Evolutionary conservation across 2,113 vertebrate species (phyloP).

Genomic region (Fregata magnificens): DNA sequence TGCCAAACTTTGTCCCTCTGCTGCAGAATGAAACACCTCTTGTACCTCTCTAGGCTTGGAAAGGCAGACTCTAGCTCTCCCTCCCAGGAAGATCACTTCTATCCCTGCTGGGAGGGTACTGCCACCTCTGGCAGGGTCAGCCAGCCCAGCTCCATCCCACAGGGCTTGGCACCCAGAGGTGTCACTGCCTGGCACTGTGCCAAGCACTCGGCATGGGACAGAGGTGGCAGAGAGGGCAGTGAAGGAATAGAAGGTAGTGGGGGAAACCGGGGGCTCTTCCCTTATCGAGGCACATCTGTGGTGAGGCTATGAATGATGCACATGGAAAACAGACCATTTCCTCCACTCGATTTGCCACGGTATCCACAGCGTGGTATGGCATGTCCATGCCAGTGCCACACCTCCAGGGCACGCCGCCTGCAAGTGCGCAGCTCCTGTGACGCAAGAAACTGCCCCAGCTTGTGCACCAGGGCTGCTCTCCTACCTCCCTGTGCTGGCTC

Average conservation of each 20-base stretch:
- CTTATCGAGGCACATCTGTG: not conserved
- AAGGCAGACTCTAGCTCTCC: not conserved
- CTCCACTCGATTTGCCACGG: accelerated
- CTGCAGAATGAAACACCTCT: not conserved
- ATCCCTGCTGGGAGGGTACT: not conserved
- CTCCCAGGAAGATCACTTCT: not conserved
- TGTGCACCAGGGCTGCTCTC: not conserved
- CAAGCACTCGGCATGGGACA: not conserved
- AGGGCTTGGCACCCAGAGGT: not conserved
- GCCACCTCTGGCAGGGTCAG: not conserved
- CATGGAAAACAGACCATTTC: no score
- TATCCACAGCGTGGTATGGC: accelerated
- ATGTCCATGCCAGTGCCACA: not conserved
- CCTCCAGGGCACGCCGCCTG: not conserved
- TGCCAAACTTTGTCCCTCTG: not conserved
- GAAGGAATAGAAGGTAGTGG: not conserved
- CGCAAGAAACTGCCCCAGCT: not conserved
- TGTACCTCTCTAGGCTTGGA: not conserved
- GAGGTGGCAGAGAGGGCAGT: not conserved
- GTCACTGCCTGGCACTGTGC: not conserved
- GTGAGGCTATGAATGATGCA: not conserved
- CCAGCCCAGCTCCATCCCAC: not conserved
- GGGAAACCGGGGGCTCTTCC: not conserved
- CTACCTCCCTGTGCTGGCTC: not conserved
- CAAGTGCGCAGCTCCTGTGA: accelerated